These are phyloP conservation scores for Pteria penguin DNA, from an alignment of 2,888 invertebrate species.

Conservation along the genomic window DNA sequence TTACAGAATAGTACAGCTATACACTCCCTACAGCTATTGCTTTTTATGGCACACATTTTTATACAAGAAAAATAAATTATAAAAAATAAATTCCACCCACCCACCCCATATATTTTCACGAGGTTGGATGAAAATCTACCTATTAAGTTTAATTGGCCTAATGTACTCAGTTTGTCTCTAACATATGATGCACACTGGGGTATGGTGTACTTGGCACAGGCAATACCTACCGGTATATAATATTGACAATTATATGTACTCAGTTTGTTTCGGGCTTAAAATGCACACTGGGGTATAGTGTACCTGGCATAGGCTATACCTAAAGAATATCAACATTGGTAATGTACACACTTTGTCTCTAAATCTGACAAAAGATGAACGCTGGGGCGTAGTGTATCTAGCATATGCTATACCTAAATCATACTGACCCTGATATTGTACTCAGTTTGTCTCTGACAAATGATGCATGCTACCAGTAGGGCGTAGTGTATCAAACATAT, in stretches of 20 bases:
- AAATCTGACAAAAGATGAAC: constrained; percentile 87
- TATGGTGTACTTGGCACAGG: constrained; percentile 87
- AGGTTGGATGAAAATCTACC: no score
- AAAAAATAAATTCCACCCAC: no score
- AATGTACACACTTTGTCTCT: constrained; percentile 88
- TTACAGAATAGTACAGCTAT: no score
- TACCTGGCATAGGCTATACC: constrained; percentile 86
- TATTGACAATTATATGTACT: constrained; percentile 96
- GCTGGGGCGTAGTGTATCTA: constrained; percentile 87
- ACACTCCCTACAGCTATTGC: no score
- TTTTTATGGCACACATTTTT: no score
- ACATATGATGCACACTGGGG: constrained; percentile 88
- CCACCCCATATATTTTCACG: no score
- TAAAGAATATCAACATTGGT: constrained; percentile 39
- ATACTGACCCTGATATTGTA: neutral
- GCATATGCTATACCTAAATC: constrained; percentile 83
- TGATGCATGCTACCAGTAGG: constrained; percentile 86
- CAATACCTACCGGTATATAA: constrained; percentile 81
- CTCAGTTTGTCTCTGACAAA: constrained; percentile 91
- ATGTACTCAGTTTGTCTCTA: constrained; percentile 90
- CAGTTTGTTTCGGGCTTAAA: constrained; percentile 90
- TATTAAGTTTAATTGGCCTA: no score
- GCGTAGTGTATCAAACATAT: constrained; percentile 86
- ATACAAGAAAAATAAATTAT: no score
- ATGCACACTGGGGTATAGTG: constrained; percentile 86